Conservation (phyloP, 2,113 vertebrate species). For the Meriones unguiculatus region DNA sequence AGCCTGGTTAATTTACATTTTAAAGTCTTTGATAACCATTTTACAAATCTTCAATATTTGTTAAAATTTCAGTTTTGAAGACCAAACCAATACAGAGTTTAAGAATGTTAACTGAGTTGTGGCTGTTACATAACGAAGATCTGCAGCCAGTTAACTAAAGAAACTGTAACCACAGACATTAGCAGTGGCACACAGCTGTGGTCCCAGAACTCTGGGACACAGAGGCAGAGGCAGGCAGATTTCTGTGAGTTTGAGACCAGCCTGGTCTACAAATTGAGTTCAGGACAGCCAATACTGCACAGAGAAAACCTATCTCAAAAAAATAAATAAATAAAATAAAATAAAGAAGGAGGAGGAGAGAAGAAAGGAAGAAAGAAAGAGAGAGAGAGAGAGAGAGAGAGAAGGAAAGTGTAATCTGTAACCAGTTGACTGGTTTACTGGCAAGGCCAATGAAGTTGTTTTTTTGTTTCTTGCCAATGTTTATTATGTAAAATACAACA, state of each 20-base stretch:
- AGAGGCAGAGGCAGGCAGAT: no score
- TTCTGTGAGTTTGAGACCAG: no score
- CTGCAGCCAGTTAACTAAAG: not conserved
- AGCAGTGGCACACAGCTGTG: no score
- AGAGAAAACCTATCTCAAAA: no score
- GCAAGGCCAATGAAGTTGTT: not conserved
- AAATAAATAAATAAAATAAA: no score
- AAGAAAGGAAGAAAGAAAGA: no score
- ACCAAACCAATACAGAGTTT: not conserved
- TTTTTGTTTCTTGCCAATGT: not conserved
- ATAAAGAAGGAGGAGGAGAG: no score
- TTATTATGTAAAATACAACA: not conserved
- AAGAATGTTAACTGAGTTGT: not conserved
- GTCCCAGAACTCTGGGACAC: no score
- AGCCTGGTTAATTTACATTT: not conserved
- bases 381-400: no score
- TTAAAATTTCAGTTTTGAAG: constrained; percentile 29
- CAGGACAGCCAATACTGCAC: no score
- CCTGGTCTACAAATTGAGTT: no score
- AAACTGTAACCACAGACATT: not conserved
- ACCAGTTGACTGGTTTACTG: not conserved
- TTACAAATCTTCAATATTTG: constrained; percentile 15
- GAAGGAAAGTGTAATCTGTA: not conserved
- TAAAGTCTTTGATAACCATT: constrained; percentile 10
- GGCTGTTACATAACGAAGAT: not conserved